These are phyloP conservation scores for Lagopus leucura DNA, from an alignment of 2,113 vertebrate species.

Conservation along the genomic window DNA sequence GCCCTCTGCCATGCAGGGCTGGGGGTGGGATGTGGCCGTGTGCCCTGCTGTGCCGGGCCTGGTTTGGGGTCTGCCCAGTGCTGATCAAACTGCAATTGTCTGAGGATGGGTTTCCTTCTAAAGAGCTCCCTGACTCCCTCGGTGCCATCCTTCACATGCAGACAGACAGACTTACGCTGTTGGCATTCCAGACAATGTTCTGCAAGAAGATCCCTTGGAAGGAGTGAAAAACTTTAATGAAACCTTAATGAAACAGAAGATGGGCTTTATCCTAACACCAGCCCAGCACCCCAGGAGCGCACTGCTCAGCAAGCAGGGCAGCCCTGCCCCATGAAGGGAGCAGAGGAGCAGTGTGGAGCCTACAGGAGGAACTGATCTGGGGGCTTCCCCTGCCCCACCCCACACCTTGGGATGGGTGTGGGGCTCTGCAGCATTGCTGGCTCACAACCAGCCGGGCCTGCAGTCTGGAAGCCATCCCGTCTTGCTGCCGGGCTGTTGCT, in stretches of 20 bases:
- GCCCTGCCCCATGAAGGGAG: fast-evolving
- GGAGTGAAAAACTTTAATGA: fast-evolving
- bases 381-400: neutral
- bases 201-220: neutral
- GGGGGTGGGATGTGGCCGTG: fast-evolving
- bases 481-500: neutral
- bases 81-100: neutral
- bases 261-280: neutral
- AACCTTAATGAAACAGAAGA: neutral
- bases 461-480: neutral
- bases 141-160: neutral
- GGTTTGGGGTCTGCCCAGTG: neutral
- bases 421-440: fast-evolving
- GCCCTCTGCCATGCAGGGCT: fast-evolving
- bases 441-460: fast-evolving
- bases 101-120: fast-evolving
- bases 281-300: fast-evolving
- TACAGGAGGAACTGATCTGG: neutral
- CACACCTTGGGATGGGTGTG: neutral
- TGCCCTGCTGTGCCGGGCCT: neutral
- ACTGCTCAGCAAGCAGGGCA: neutral
- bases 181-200: neutral
- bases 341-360: neutral
- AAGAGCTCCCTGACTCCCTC: neutral
- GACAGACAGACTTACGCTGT: fast-evolving